phyloP scores from a whole-genome alignment of 2,797 vertebrate genomes.

The Sciaenops ocellatus region DNA sequence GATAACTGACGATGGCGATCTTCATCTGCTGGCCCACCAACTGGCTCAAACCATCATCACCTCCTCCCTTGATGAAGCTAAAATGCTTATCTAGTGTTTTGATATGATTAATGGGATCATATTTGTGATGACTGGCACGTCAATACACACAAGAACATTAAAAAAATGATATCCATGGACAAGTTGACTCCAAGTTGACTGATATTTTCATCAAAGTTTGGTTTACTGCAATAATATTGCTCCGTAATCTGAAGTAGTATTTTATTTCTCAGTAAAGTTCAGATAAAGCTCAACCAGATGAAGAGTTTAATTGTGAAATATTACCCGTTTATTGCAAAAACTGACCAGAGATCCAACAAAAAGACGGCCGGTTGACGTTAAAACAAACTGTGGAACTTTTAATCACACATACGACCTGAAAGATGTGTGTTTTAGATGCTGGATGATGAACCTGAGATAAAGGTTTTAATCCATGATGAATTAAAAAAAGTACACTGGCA shows the following conservation, averaged over 20 bases:
- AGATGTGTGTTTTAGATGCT: background rate
- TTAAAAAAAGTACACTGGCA: background rate
- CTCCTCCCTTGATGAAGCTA: constrained; percentile 70
- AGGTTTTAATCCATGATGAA: background rate
- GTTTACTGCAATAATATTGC: constrained; percentile 8
- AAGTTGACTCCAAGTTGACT: background rate
- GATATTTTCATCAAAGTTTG: background rate
- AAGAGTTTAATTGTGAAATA: background rate
- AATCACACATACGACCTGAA: background rate
- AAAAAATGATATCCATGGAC: background rate
- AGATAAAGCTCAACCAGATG: background rate
- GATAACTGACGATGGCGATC: background rate
- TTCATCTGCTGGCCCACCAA: constrained; percentile 63
- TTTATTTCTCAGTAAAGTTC: constrained; percentile 6
- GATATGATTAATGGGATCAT: background rate
- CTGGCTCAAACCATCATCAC: constrained; percentile 75
- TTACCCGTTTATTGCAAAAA: background rate
- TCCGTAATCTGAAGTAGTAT: background rate
- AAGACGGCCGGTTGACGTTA: background rate
- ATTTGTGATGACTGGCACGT: constrained; percentile 8
- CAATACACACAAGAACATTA: background rate
- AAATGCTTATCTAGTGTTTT: constrained; percentile 23
- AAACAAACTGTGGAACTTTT: background rate
- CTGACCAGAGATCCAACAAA: background rate
- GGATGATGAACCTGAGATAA: background rate